Conservation (phyloP, 2,113 vertebrate genomes). For the Odocoileus hemionus region DNA sequence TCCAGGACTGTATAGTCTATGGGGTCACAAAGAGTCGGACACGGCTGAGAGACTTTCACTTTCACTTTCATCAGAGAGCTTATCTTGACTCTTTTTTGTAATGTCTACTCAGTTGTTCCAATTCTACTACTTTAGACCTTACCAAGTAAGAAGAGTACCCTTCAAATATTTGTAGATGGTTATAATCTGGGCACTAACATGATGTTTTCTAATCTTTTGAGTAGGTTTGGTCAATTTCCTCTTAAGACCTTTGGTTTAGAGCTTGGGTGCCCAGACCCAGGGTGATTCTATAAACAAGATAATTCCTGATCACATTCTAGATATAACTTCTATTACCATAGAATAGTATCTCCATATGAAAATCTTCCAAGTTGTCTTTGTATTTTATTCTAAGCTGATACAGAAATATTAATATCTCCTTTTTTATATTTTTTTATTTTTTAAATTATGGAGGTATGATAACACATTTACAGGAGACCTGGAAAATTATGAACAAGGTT, state of each 20-base stretch:
- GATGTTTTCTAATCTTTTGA: neutral
- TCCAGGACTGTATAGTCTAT: neutral
- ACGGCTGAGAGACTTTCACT: neutral
- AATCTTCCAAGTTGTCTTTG: neutral
- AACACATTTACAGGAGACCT: neutral
- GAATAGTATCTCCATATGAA: neutral
- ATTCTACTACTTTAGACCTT: neutral
- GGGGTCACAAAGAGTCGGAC: neutral
- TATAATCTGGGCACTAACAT: neutral
- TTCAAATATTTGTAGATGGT: neutral
- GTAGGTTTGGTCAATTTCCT: neutral
- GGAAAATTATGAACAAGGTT: neutral
- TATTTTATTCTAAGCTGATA: neutral
- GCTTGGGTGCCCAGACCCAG: neutral
- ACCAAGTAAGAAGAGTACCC: neutral
- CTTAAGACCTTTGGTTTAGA: neutral
- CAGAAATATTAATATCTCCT: neutral
- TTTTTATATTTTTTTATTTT: neutral
- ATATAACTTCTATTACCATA: neutral
- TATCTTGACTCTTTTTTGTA: neutral
- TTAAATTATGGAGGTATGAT: neutral
- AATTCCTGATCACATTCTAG: neutral
- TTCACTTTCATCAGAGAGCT: neutral
- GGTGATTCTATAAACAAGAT: neutral
- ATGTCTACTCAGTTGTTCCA: neutral